Percentiles rank a stretch among this genome's conserved stretches.
Conservation (phyloP, 2,797 vertebrate genomes). For the Neosilurus mollespiculum region DNA sequence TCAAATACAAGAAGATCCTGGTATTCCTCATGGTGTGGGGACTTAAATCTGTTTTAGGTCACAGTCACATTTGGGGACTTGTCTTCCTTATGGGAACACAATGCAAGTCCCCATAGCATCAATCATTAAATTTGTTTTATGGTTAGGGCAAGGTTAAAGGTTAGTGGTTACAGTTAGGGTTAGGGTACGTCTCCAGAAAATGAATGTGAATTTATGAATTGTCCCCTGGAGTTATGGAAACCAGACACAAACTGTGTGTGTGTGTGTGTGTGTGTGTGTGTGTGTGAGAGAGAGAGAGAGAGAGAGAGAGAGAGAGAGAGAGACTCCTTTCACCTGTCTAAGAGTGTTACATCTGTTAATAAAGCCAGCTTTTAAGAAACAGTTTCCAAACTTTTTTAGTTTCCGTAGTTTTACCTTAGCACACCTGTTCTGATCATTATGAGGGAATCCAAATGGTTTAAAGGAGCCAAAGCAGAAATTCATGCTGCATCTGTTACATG, state of each 20-base stretch:
- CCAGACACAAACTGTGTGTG: neutral
- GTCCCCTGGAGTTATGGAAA: no score
- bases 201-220: no score
- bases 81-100: no score
- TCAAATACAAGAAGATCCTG: neutral
- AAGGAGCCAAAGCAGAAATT: slow-evolving; percentile 6
- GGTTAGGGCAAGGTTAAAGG: no score
- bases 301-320: neutral
- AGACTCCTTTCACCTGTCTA: neutral
- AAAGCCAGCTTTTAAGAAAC: neutral
- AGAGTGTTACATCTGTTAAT: neutral
- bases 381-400: neutral
- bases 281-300: no score
- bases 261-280: neutral
- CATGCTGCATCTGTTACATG: neutral
- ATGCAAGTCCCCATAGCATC: no score
- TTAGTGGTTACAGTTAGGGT: no score
- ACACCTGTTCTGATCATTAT: slow-evolving; percentile 1
- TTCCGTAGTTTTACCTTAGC: neutral
- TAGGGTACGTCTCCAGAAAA: no score
- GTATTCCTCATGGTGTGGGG: no score
- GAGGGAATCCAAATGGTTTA: neutral
- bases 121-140: no score
- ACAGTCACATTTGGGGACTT: no score
- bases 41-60: no score